phyloP scores from a whole-genome alignment of 2,797 vertebrate genomes.

The Danio albolineatus region DNA sequence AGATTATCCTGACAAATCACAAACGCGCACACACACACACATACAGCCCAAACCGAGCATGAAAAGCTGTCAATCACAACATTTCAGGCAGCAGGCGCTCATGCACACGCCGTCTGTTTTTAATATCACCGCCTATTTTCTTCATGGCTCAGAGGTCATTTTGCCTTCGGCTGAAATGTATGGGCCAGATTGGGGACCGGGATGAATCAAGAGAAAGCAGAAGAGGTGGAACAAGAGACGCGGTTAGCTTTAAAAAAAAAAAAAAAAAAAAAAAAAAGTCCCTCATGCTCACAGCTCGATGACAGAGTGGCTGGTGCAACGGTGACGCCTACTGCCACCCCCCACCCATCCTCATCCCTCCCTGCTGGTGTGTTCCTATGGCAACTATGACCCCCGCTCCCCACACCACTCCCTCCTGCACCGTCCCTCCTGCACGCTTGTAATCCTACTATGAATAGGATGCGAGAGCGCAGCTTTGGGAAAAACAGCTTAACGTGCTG shows the following conservation, averaged over 20 bases:
- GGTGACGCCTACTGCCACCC: constrained; percentile 29
- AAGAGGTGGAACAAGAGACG: constrained; percentile 7
- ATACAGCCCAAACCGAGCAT: constrained; percentile 28
- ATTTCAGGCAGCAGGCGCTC: constrained; percentile 11
- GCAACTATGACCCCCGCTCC: constrained; percentile 68
- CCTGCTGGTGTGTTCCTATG: constrained; percentile 72
- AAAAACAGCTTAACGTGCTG: constrained; percentile 68
- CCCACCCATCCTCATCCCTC: constrained; percentile 41
- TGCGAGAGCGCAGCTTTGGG: constrained; percentile 69
- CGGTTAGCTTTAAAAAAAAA: background rate
- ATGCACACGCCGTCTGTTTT: constrained; percentile 5
- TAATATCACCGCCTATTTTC: constrained; percentile 20
- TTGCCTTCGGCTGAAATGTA: constrained; percentile 1
- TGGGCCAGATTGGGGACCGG: constrained; percentile 2
- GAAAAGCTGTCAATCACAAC: constrained; percentile 47
- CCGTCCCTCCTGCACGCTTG: constrained; percentile 59
- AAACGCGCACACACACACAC: constrained; percentile 33
- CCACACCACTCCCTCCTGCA: constrained; percentile 48
- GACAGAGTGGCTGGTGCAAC: constrained; percentile 11
- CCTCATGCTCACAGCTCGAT: constrained; percentile 25
- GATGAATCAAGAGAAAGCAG: constrained; percentile 1
- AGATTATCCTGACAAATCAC: constrained; percentile 67
- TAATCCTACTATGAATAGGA: constrained; percentile 79
- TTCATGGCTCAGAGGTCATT: background rate
- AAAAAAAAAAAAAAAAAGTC: constrained; percentile 22